Percentiles rank a stretch among this genome's conserved stretches.
Evolutionary conservation across 2,888 invertebrate species (phyloP).

Genomic region (Xanthorhoe spadicearia): DNA sequence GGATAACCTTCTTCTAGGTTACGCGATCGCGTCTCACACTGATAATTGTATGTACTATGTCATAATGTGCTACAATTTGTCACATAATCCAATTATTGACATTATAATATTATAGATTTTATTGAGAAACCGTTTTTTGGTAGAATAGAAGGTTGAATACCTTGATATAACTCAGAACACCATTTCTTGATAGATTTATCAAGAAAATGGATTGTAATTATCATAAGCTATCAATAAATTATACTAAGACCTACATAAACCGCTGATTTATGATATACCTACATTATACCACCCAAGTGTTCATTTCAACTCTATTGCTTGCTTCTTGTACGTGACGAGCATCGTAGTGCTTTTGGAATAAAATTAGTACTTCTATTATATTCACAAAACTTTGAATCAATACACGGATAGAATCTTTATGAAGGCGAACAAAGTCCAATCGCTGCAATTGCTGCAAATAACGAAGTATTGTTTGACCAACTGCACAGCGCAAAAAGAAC

Average conservation of each 20-base stretch:
- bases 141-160: too few species aligned
- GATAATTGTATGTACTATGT: background rate
- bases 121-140: too few species aligned
- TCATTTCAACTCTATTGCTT: slow-evolving; percentile 2
- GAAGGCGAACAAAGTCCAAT: slow-evolving; percentile 33
- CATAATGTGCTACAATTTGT: background rate
- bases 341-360: too few species aligned
- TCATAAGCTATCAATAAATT: too few species aligned
- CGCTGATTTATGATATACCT: background rate
- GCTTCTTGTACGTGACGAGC: background rate
- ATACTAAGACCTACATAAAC: background rate
- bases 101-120: too few species aligned
- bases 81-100: too few species aligned
- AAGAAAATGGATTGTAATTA: too few species aligned
- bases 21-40: too few species aligned
- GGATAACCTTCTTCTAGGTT: too few species aligned
- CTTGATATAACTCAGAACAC: too few species aligned
- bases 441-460: slow-evolving; percentile 39
- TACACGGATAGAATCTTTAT: slow-evolving; percentile 11
- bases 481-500: slow-evolving; percentile 1
- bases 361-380: slow-evolving; percentile 3
- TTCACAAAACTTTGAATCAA: background rate
- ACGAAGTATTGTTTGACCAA: slow-evolving; percentile 41
- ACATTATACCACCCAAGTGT: background rate
- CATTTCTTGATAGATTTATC: too few species aligned